Evolutionary conservation across 2,888 invertebrate species (phyloP).

Genomic region (Sarcophaga caerulescens): DNA sequence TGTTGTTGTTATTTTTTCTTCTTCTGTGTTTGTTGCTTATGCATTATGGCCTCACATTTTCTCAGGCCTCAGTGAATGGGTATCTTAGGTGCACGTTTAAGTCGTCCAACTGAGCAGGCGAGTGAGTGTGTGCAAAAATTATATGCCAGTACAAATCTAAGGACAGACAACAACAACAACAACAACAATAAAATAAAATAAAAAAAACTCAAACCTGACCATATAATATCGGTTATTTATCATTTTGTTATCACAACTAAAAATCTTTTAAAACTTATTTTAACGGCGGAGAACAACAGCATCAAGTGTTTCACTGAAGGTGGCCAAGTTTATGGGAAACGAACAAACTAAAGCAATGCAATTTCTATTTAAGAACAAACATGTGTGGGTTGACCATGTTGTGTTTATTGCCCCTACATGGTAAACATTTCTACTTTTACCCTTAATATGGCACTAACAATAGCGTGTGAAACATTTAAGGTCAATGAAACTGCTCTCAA

Average conservation of each 20-base stretch:
- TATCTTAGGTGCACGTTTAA: slow-evolving; percentile 30
- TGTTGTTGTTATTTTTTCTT: background rate
- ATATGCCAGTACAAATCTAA: slow-evolving; percentile 34
- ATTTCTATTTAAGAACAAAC: background rate
- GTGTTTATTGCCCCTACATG: too few relatives aligned
- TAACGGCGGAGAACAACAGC: slow-evolving; percentile 15
- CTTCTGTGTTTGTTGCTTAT: background rate
- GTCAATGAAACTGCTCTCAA: too few relatives aligned
- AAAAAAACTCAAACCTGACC: slow-evolving; percentile 43
- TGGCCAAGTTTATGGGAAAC: slow-evolving; percentile 29
- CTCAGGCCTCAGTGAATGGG: slow-evolving; percentile 44
- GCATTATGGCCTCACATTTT: slow-evolving; percentile 24
- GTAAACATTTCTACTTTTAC: too few relatives aligned
- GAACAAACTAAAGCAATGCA: too few relatives aligned
- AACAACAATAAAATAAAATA: slow-evolving; percentile 12
- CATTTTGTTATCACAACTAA: slow-evolving; percentile 63
- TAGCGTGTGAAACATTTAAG: too few relatives aligned
- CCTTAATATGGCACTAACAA: too few relatives aligned
- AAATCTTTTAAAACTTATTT: slow-evolving; percentile 55
- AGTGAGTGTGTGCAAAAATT: slow-evolving; percentile 42
- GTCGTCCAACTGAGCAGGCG: background rate
- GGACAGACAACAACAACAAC: too few relatives aligned
- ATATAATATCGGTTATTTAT: slow-evolving; percentile 67
- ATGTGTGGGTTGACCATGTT: too few relatives aligned
- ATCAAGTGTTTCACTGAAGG: slow-evolving; percentile 36